Base-by-base conservation (phyloP, 1,140 invertebrate species). In the Megalonaias nervosa region DNA sequence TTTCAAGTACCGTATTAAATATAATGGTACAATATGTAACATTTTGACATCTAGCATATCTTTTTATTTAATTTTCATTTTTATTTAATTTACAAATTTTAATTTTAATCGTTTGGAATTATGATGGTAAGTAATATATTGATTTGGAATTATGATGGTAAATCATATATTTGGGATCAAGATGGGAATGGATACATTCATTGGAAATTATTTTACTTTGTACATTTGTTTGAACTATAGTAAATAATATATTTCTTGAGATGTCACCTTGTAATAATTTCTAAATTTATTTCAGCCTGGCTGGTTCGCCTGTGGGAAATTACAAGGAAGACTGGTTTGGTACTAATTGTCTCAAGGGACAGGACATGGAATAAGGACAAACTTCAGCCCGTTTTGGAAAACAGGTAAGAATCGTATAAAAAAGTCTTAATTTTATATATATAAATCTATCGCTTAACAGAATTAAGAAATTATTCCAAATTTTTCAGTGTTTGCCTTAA, bases 241-340 rank as follows among this genome's bases (percentile, higher is more conserved):
- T 31, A 31, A 31, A 31, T 31, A 31, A 31, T 31, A 26, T 31
- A 31, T 31, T 31, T 31, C 26, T 31, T 31, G 26, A 31, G 26
- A 31, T 31, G 21, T 68, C 57, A 23, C 5, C 26, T 64, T 66
- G 62, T n/a, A 67, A 17, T 16, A 67, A 26, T 67, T n/a, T 64
- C 59, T 75, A 23, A 68, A 31, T 2, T 31, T 67, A 59, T 76
- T 75, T 15, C 80, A 90, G 89, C 89, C 23, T 89, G 89, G 89
- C 80, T 88, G 66, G 71, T 82, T 58, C 79, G 88, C 56, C 69
- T 90, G 61, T 84, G 82, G 76, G 89, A 90, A 74, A 81, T 90
- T 11, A 82, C 83, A 26, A 79, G 82, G 21, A 71, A 75, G 16
- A 62, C 67, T 68, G 89, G 89, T 16, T 55, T 90, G 9, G 78